Conservation (phyloP, 2,797 vertebrate genomes). For the Argyrosomus regius region DNA sequence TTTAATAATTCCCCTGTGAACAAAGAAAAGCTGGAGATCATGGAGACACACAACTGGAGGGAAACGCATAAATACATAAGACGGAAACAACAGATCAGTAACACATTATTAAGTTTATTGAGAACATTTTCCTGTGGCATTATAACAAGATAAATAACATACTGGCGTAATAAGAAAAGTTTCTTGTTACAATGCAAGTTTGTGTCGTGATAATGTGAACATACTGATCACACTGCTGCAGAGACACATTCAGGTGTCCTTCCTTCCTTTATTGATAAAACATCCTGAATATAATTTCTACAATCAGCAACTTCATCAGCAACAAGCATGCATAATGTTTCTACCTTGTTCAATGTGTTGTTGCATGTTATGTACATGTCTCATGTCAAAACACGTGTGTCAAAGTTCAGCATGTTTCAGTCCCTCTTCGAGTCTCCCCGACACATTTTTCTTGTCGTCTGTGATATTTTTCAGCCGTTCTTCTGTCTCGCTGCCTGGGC, state of each 20-base stretch:
- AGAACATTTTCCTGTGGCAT: too few species aligned
- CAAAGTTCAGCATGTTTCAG: neutral
- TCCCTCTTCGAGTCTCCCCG: neutral
- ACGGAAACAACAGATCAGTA: too few species aligned
- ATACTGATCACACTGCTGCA: too few species aligned
- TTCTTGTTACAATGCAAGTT: too few species aligned
- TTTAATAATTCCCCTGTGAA: too few species aligned
- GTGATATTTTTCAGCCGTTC: slow-evolving; percentile 39
- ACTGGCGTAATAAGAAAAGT: too few species aligned
- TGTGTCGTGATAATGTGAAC: too few species aligned
- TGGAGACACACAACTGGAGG: neutral
- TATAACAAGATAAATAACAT: too few species aligned
- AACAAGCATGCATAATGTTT: neutral
- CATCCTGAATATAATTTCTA: neutral
- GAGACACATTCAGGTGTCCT: too few species aligned
- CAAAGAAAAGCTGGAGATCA: neutral
- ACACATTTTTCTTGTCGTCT: neutral
- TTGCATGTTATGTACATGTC: neutral
- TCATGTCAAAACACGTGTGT: neutral
- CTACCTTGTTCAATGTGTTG: neutral
- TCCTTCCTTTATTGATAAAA: neutral
- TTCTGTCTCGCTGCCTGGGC: slow-evolving; percentile 43
- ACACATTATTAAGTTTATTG: too few species aligned
- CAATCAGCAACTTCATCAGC: neutral
- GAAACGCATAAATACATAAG: neutral